Conservation (phyloP, 2,888 invertebrate species). For the Eucriotettix oculatus region DNA sequence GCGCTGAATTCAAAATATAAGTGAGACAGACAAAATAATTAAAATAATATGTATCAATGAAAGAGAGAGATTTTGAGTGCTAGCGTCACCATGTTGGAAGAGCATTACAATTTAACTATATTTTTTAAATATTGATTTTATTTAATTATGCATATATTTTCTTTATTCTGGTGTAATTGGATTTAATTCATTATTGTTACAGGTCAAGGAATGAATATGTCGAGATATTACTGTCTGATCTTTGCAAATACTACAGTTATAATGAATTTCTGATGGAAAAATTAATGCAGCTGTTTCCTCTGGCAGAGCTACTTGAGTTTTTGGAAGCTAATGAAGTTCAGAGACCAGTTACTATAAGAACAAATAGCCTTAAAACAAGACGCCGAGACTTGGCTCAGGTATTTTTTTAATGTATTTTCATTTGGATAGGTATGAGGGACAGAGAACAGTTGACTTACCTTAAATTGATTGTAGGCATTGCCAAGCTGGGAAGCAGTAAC, state of each 20-base stretch:
- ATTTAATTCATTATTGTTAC: constrained; percentile 14
- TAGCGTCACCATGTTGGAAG: no score
- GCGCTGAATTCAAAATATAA: no score
- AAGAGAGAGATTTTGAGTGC: no score
- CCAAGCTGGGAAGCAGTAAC: no score
- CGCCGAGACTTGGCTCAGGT: constrained; percentile 80
- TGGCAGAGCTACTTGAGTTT: constrained; percentile 78
- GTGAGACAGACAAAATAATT: no score
- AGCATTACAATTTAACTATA: no score
- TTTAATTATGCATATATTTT: no score
- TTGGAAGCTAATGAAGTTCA: constrained; percentile 92
- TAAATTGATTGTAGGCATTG: no score
- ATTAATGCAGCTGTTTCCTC: constrained; percentile 75
- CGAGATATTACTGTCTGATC: constrained; percentile 59
- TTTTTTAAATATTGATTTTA: no score
- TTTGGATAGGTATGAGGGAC: not conserved
- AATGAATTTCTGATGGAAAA: constrained; percentile 90
- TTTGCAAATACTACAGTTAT: constrained; percentile 91
- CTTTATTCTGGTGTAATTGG: no score
- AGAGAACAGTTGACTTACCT: no score
- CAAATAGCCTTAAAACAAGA: constrained; percentile 87
- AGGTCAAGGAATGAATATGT: constrained; percentile 70
- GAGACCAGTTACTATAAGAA: constrained; percentile 86
- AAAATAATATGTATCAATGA: no score
- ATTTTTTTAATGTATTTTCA: constrained; percentile 3